phyloP scores from a whole-genome alignment of 1,140 invertebrate genomes.

The Bacillus rossius region DNA sequence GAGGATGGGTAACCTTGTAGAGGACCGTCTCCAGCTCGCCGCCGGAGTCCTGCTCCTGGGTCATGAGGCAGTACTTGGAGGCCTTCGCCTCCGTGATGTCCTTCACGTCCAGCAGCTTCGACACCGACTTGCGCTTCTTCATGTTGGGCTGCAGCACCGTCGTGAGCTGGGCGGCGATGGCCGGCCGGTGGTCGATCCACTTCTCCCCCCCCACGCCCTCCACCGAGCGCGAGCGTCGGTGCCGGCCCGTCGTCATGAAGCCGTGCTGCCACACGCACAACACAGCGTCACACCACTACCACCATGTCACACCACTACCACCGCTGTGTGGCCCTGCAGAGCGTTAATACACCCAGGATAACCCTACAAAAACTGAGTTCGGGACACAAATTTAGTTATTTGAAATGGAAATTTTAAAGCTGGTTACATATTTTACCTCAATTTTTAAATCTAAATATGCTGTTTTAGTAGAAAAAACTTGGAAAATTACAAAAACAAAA shows the following conservation, averaged over 20 bases:
- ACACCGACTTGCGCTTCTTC: constrained; percentile 75
- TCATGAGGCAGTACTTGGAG: constrained; percentile 86
- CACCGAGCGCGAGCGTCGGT: constrained; percentile 72
- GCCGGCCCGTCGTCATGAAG: constrained; percentile 45
- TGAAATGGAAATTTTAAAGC: too few relatives aligned
- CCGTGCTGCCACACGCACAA: background rate
- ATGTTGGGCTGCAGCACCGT: constrained; percentile 83
- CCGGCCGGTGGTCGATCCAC: constrained; percentile 89
- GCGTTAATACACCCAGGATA: too few relatives aligned
- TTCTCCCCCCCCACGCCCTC: constrained; percentile 55
- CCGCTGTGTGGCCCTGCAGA: too few relatives aligned
- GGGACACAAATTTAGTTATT: too few relatives aligned
- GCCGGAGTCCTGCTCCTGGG: constrained; percentile 84
- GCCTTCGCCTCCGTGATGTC: constrained; percentile 69
- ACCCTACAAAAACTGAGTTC: too few relatives aligned
- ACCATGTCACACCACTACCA: too few relatives aligned
- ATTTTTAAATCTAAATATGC: too few relatives aligned
- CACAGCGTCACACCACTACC: too few relatives aligned
- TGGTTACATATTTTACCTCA: too few relatives aligned
- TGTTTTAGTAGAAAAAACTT: too few relatives aligned
- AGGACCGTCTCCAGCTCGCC: constrained; percentile 91
- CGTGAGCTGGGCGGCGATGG: constrained; percentile 61
- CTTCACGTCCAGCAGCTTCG: constrained; percentile 61
- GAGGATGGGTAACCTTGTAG: constrained; percentile 86
- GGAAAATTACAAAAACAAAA: too few relatives aligned